Evolutionary conservation across 2,113 vertebrate genomes (phyloP).

Genomic region (Cichladusa arquata): DNA sequence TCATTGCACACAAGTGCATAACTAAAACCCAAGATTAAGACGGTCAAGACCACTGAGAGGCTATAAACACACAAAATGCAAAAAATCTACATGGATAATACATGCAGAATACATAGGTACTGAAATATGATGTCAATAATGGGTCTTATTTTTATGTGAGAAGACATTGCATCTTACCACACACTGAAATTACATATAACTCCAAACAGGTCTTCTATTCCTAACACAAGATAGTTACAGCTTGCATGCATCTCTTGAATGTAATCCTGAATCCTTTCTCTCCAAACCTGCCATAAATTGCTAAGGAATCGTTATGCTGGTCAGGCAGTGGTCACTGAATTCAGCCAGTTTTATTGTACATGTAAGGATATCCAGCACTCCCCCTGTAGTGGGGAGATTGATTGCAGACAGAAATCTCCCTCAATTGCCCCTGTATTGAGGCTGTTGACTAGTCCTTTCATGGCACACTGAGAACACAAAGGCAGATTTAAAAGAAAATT

Average conservation of each 20-base stretch:
- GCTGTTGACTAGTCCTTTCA: not conserved
- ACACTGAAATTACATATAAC: not conserved
- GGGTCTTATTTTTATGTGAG: not conserved
- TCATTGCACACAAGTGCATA: not conserved
- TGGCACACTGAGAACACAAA: not conserved
- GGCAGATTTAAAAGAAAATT: constrained; percentile 20
- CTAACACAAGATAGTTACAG: not conserved
- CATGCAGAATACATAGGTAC: not conserved
- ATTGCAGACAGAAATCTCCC: not conserved
- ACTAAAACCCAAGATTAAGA: not conserved
- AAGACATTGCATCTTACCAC: not conserved
- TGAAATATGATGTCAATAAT: not conserved
- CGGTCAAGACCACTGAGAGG: not conserved
- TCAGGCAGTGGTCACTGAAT: not conserved
- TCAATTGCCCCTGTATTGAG: not conserved
- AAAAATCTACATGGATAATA: not conserved
- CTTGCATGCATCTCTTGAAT: not conserved
- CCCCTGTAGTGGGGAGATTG: not conserved
- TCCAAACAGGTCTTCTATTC: not conserved
- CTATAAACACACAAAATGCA: not conserved
- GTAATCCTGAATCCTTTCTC: not conserved
- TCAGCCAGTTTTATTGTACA: not conserved
- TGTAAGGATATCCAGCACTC: not conserved
- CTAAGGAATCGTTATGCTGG: not conserved
- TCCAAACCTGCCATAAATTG: not conserved